phyloP scores from a whole-genome alignment of 2,888 invertebrate genomes.

The Caenorhabditis sinica region DNA sequence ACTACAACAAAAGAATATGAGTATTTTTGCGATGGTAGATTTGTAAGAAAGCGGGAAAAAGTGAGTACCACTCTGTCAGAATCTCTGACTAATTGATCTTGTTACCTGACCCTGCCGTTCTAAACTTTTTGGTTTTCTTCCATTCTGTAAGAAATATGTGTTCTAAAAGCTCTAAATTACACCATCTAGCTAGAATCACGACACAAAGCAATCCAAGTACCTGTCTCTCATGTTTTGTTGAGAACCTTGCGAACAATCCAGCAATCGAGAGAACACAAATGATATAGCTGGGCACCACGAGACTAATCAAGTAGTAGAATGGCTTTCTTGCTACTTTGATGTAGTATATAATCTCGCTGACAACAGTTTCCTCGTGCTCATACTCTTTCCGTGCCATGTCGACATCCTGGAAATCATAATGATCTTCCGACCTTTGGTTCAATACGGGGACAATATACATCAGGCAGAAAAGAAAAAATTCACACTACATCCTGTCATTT shows the following conservation, averaged over 20 bases:
- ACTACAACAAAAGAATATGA: not conserved
- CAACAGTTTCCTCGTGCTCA: constrained; percentile 75
- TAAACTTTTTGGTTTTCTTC: constrained; percentile 28
- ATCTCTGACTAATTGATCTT: not conserved
- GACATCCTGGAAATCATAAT: constrained; percentile 67
- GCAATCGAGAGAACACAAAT: constrained; percentile 78
- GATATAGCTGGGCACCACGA: constrained; percentile 79
- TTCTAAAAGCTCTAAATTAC: not conserved
- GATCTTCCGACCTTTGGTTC: not conserved
- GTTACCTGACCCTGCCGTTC: constrained; percentile 36
- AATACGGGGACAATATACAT: not conserved
- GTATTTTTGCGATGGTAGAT: not conserved
- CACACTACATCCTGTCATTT: constrained; percentile 19
- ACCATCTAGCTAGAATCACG: not conserved
- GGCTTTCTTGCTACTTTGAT: constrained; percentile 77
- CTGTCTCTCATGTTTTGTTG: constrained; percentile 78
- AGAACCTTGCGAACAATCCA: constrained; percentile 79
- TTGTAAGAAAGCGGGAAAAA: constrained; percentile 35
- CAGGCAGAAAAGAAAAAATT: constrained; percentile 15
- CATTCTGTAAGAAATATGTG: constrained; percentile 10
- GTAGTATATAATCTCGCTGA: constrained; percentile 73
- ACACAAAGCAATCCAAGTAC: constrained; percentile 30
- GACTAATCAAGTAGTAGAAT: constrained; percentile 76
- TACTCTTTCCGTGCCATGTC: constrained; percentile 70
- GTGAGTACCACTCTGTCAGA: constrained; percentile 18